Base-by-base conservation (phyloP, 1,140 invertebrate genomes). In the Bombus huntii region DNA sequence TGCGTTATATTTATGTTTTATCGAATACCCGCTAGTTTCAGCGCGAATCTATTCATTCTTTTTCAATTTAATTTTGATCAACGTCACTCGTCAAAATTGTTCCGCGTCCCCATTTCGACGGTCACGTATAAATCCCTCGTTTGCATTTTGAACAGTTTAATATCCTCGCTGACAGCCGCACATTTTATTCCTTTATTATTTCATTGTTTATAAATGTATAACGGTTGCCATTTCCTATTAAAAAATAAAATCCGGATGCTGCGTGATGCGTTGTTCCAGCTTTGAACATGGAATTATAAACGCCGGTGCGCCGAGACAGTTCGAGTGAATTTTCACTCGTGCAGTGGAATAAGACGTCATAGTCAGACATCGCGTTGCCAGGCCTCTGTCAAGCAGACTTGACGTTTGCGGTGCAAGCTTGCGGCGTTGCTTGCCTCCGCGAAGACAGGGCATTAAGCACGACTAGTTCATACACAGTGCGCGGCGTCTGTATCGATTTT, bases 301-400 rank as follows among this genome's bases (percentile, higher is more conserved):
- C 25, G n/a, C 18, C 71, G 71, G 9, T 18, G 28, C 42, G 12
- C 5, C 28, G 15, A 10, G 42, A 42, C 25, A 12, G n/a, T 9
- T 12, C 22, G 44, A 74, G 22, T 3, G 22, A 57, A 1, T 73
- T 62, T 37, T 75, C 81, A n/a, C 57, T 65, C n/a, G 47, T 42
- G 12, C 42, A 53, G 42, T 47, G 57, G 37, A 78, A 44, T 57
- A 31, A 77, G 62, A 37, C 44, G 74, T 76, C 72, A 66, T 25
- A 71, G 62, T 76, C 72, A 83, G 81, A 83, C 81, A 31, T 39
- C 34, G 28, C 44, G 81, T 70, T 70, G 25, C 28, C 31, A 62
- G 53, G n/a, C 9, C 42, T 44, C 34, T 34, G 34, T 76, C 31
- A 75, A 31, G 42, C 25, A 34, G 34, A 4, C 62, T n/a, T 18